A percentile compares a stretch with the other conserved stretches of the same genome.
phyloP scores from a whole-genome alignment of 2,797 vertebrate species.

The Bradypodion pumilum region DNA sequence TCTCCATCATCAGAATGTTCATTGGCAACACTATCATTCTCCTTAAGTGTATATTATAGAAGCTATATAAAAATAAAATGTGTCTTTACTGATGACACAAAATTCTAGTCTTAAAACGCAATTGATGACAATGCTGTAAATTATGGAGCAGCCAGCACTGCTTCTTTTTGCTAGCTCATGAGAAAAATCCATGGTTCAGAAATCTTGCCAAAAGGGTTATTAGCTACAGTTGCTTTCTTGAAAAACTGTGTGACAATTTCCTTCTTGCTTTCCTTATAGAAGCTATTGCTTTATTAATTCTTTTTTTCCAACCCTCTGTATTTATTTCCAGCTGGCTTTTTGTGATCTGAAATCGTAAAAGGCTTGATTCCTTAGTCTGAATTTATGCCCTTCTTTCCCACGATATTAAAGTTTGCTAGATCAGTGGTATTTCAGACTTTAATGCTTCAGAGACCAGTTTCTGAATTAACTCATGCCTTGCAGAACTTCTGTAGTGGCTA shows the following conservation, averaged over 20 bases:
- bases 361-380: neutral
- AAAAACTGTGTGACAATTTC: slow-evolving; percentile 24
- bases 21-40: slow-evolving; percentile 47
- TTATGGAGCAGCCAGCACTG: neutral
- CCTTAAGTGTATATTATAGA: slow-evolving; percentile 57
- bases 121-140: slow-evolving; percentile 57
- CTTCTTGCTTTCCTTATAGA: neutral
- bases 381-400: neutral
- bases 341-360: neutral
- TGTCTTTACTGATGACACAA: slow-evolving; percentile 58
- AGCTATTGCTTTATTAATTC: neutral
- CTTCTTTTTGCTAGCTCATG: slow-evolving; percentile 66
- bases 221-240: neutral
- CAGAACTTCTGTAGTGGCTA: neutral
- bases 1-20: slow-evolving; percentile 27
- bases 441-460: neutral
- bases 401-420: slow-evolving; percentile 5
- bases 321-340: neutral
- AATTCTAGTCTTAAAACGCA: slow-evolving; percentile 46
- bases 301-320: neutral
- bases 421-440: slow-evolving; percentile 1
- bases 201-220: slow-evolving; percentile 45
- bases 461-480: neutral
- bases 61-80: slow-evolving; percentile 63
- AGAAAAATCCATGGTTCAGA: slow-evolving; percentile 64